These are phyloP conservation scores for Drosophila lacicola DNA, from an alignment of 2,888 invertebrate genomes.

Conservation along the genomic window DNA sequence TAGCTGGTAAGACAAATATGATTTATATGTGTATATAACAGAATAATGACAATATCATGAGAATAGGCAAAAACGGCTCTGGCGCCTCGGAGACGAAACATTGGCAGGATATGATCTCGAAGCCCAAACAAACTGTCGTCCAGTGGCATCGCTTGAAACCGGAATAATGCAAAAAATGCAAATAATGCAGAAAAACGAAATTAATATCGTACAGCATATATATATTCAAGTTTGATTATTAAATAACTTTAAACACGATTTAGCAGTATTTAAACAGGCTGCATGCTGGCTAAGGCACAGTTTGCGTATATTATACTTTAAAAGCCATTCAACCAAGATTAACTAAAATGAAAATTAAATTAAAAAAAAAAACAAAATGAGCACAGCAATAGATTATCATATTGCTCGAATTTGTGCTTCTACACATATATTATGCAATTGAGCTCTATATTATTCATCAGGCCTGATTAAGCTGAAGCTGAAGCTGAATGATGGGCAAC, in stretches of 20 bases:
- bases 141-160: conserved; percentile 99
- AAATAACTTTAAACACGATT: conserved; percentile 6
- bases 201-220: conserved; percentile 24
- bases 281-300: conserved; percentile 9
- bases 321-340: conserved; percentile 2
- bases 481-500: not conserved
- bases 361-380: not conserved
- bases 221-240: conserved; percentile 18
- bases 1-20: conserved; percentile 89
- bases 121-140: conserved; percentile 97
- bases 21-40: too few species aligned
- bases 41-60: too few species aligned
- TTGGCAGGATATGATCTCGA: conserved; percentile 99
- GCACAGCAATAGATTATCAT: conserved; percentile 13
- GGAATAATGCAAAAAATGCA: conserved; percentile 88
- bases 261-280: conserved; percentile 14
- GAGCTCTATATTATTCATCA: conserved; percentile 18
- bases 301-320: conserved; percentile 6
- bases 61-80: conserved; percentile 94
- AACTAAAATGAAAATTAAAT: too few species aligned
- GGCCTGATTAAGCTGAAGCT: conserved; percentile 15
- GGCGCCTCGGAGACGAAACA: conserved; percentile 98
- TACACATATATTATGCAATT: conserved; percentile 6
- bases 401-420: conserved; percentile 26
- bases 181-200: conserved; percentile 7